Evolutionary conservation across 1,140 invertebrate genomes (phyloP), one percentile per base, ranked within the genome.

Genomic region (Atta colombica): DNA sequence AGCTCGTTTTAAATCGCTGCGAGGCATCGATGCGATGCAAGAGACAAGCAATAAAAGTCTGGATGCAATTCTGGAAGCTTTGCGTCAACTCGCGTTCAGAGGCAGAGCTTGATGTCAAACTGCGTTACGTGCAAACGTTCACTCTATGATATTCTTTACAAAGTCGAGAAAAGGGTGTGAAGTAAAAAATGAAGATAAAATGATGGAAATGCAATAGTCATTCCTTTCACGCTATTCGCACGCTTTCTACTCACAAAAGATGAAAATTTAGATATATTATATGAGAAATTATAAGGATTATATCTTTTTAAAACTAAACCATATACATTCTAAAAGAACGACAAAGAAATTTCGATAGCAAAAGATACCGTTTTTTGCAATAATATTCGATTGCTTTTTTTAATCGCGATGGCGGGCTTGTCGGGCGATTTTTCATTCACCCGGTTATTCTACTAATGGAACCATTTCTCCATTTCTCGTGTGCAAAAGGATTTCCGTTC

Each of bases 381-480:
- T 74, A 63, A 74, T 45, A 60, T 31, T 7, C 53, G 68, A 82
- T 82, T 45, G 45, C 28, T 61, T 25, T 75, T 75, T 51, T 74
- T 75, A 75, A 84, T 84, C 69, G 69, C 39, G n/a, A 51, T 51
- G 25, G 55, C 28, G n/a, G 10, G 4, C 18, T 8, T 35, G 71
- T 35, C 55, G 68, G 55, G 28, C 58, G 69, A 84, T 84, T 84
- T 84, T 84, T 84, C 80, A 84, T 84, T 51, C 69, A 35, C 25
- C 55, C 80, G 80, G 55, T 84, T 61, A 51, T 61, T 84, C 45
- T 69, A 31, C 80, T 75, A 61, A 75, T 75, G 80, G 80, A 84
- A 84, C 53, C 80, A 82, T 82, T 82, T 72, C 66, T 82, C 53
- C 80, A 82, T 72, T 82, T 63, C 69, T 84, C 80, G 25, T 61